These are phyloP conservation scores for zebrafish (Danio rerio) DNA, from an alignment of 2,113 vertebrate genomes.

Conservation along the genomic window DNA sequence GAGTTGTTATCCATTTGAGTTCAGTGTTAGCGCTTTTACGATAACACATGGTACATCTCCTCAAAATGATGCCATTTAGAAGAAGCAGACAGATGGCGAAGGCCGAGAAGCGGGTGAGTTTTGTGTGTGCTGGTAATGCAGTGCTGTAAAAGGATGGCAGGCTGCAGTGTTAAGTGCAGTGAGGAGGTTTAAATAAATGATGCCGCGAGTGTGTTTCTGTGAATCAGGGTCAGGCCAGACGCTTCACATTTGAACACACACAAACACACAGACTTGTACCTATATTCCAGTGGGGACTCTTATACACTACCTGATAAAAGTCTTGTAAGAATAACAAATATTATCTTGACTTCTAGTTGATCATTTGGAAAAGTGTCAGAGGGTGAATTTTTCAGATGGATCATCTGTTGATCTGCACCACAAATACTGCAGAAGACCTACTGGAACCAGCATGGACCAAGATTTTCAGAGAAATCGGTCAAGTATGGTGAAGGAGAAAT, in stretches of 20 bases:
- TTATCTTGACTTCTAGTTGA: too few species aligned
- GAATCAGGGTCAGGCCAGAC: constrained; percentile 38
- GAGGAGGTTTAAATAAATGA: constrained; percentile 49
- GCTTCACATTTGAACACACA: neutral
- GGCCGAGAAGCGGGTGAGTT: constrained; percentile 5
- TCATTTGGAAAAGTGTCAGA: too few species aligned
- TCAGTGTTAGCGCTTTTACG: neutral
- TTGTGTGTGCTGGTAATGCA: constrained; percentile 8
- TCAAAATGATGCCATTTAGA: constrained; percentile 7
- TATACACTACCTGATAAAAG: too few species aligned
- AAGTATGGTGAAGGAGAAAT: too few species aligned
- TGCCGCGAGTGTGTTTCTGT: constrained; percentile 1
- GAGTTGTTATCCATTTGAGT: neutral
- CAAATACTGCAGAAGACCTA: too few species aligned
- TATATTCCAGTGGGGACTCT: too few species aligned
- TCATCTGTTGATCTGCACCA: too few species aligned
- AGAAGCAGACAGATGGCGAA: constrained; percentile 25
- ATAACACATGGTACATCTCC: constrained; percentile 12
- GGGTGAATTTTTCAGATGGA: too few species aligned
- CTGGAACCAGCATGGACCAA: too few species aligned
- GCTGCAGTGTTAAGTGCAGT: constrained; percentile 23
- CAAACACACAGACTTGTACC: too few species aligned
- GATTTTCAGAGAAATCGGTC: too few species aligned
- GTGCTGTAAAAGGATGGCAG: constrained; percentile 25
- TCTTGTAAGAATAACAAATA: too few species aligned